phyloP scores from a whole-genome alignment of 2,797 vertebrate species.

The Garrulus glandarius region DNA sequence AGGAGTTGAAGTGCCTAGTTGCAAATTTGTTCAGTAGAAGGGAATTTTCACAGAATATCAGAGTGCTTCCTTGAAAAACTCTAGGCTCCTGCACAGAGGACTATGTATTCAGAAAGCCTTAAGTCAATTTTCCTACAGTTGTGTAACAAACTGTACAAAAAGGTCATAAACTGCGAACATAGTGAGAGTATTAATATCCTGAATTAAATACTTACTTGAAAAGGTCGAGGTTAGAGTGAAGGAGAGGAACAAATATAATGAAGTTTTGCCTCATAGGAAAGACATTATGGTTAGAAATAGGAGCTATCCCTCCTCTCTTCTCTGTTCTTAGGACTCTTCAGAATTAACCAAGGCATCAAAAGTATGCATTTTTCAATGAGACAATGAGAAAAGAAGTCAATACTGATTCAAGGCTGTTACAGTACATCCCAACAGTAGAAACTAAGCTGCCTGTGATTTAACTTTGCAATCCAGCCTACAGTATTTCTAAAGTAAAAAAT shows the following conservation, averaged over 20 bases:
- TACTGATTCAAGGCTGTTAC: not conserved
- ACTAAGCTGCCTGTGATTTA: not conserved
- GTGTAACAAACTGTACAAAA: not conserved
- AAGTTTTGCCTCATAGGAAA: not conserved
- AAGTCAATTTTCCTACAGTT: not conserved
- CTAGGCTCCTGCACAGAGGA: not conserved
- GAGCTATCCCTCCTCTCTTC: not conserved
- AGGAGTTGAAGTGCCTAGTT: not conserved
- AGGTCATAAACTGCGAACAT: not conserved
- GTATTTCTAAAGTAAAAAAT: not conserved
- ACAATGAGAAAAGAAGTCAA: not conserved
- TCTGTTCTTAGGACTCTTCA: not conserved
- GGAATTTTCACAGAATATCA: not conserved
- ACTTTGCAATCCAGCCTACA: not conserved
- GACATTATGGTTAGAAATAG: not conserved
- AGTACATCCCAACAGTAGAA: not conserved
- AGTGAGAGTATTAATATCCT: not conserved
- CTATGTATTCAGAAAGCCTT: not conserved
- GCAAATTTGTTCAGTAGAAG: not conserved
- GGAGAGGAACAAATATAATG: not conserved
- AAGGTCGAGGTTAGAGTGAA: constrained; percentile 7
- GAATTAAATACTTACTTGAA: not conserved
- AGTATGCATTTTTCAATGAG: not conserved
- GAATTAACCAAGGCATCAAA: not conserved
- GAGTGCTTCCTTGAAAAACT: not conserved